Evolutionary conservation across 2,113 vertebrate species (phyloP), one percentile per base, ranked within the genome.

Genomic region (Ictalurus punctatus): DNA sequence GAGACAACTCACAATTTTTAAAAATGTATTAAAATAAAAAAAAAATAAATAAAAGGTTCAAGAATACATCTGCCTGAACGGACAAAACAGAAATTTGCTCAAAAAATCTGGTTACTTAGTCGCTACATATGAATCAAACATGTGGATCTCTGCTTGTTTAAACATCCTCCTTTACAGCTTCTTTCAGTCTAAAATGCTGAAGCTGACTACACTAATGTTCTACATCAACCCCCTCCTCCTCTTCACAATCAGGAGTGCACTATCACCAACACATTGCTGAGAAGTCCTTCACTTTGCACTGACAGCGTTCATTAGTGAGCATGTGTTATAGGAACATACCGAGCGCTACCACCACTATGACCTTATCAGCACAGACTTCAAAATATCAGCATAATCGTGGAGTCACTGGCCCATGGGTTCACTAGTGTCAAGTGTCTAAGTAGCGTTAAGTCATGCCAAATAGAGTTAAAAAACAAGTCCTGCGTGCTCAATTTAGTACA

Each of bases 261-360:
- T 44, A 69, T 67, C 48, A 83, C 56, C 21, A 4, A 81, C 81
- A 86, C 52, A 76, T 48, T 58, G 81, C 23, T 74, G 82, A 83
- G 21, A 59, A 63, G 3, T 48, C 76, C 44, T 81, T 83, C 79
- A 67, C 83, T 86, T 34, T 13, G 48, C 59, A 40, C 69, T 85
- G 74, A 89, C 52, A 61, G 83, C 84, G 87, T 91, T 92, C 86
- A 90, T 91, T 91, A 88, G 90, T 52, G 10, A 56, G 74, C 84
- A 82, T 21, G 67, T 87, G 91, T n/a, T 23, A 91, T 17, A 84
- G 61, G 79, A 87, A 74, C 80, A 48, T n/a, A 37, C 19, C 48
- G 19, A 54, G 9, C 34, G 1, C 71, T 34, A 63, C 48, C 78
- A 87, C 40, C 17, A 44, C 83, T 10, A 21, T 58, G 59, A 37